phyloP scores from a whole-genome alignment of 2,888 invertebrate genomes.

The Minunthozetes semirufus region DNA sequence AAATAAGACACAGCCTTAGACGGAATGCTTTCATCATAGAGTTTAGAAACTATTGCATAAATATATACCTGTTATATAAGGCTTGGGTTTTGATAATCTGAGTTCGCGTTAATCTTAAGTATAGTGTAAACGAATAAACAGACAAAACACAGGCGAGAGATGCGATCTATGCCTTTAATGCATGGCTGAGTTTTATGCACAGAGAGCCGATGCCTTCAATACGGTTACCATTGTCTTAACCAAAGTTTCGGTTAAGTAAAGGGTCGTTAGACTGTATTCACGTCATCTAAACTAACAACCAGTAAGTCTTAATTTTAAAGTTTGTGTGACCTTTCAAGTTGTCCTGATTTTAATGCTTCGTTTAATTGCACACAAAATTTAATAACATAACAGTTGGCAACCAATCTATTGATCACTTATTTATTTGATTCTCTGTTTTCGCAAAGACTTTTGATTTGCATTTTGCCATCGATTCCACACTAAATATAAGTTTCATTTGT shows the following conservation, averaged over 20 bases:
- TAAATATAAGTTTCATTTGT: no score
- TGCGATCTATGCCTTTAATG: slow-evolving; percentile 18
- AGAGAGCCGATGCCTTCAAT: neutral
- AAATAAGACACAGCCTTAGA: slow-evolving; percentile 1
- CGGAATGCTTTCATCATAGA: slow-evolving; percentile 22
- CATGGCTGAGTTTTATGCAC: slow-evolving; percentile 4
- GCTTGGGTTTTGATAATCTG: neutral
- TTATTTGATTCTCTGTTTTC: neutral
- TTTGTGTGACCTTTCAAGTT: slow-evolving; percentile 14
- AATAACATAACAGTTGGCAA: no score
- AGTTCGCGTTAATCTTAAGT: slow-evolving; percentile 17
- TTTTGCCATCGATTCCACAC: no score
- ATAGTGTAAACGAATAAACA: slow-evolving; percentile 19
- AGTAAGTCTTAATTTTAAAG: slow-evolving; percentile 9
- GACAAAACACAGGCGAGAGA: slow-evolving; percentile 3
- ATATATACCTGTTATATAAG: slow-evolving; percentile 21
- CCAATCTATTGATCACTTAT: neutral
- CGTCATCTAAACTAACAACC: slow-evolving; percentile 18
- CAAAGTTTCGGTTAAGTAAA: slow-evolving; percentile 8
- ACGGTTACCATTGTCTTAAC: slow-evolving; percentile 25
- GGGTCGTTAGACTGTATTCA: slow-evolving; percentile 21
- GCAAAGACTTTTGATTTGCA: no score
- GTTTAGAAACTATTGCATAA: slow-evolving; percentile 10
- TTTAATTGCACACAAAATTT: neutral
- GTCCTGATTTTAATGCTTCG: slow-evolving; percentile 24